These are phyloP conservation scores for Calameuta filiformis DNA, from an alignment of 2,888 invertebrate species.

Conservation along the genomic window DNA sequence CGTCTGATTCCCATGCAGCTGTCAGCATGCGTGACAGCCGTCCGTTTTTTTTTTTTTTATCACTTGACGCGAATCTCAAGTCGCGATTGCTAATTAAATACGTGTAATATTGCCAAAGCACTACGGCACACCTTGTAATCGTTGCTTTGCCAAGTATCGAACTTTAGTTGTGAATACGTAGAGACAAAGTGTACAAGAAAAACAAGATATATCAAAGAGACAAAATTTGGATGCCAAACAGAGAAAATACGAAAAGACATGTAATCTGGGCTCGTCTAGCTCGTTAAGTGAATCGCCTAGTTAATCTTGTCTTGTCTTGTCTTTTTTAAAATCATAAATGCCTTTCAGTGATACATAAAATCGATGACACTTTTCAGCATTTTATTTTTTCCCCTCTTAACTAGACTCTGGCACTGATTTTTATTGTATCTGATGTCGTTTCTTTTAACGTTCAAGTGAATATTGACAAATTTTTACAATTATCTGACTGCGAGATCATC, in stretches of 20 bases:
- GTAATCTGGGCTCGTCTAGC: neutral
- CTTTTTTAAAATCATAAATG: neutral
- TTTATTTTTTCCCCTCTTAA: neutral
- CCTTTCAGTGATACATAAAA: neutral
- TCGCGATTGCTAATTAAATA: neutral
- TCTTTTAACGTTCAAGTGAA: neutral
- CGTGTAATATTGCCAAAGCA: slow-evolving; percentile 5
- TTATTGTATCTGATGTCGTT: too few species aligned
- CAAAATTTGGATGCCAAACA: neutral
- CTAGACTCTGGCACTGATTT: neutral
- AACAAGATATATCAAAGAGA: neutral
- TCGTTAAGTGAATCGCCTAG: neutral
- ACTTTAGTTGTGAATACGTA: neutral
- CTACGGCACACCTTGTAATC: slow-evolving; percentile 6
- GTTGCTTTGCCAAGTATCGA: slow-evolving; percentile 18
- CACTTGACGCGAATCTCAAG: neutral
- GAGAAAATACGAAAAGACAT: neutral
- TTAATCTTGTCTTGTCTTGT: too few species aligned
- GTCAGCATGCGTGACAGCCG: slow-evolving; percentile 57
- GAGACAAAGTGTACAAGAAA: neutral
- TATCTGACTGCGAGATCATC: neutral
- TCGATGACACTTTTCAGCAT: neutral
- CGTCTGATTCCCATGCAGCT: slow-evolving; percentile 60
- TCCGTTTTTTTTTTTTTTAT: slow-evolving; percentile 2
- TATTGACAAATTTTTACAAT: neutral